Base-by-base conservation (phyloP, 2,888 invertebrate species). In the Pollenia griseotomentosa region DNA sequence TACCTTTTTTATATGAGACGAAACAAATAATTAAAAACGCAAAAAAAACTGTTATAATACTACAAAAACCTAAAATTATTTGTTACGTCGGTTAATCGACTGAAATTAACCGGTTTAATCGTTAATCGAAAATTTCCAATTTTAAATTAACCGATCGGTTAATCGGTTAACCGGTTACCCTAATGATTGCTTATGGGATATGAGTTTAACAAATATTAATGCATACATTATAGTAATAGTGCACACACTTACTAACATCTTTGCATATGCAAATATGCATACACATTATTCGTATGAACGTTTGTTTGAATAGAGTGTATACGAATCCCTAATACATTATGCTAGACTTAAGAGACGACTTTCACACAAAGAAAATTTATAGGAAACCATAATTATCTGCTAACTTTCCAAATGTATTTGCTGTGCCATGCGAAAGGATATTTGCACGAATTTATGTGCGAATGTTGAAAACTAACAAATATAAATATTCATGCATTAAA, bases 401-500 rank as follows among this genome's bases (percentile, higher is more conserved):
- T 51, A 59, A 77, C 71, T 77, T 61, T 61, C 14, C 16, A 51
- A 75, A 55, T 70, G 63, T 23, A 40, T 61, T 11, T 70, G 70
- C 42, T 19, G 42, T 51, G 33, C 5, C 23, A 19, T 65, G 11
- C 33, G 53, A n/a, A n/a, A 61, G 53, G 44, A 55, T 53, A 53
- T 80, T 61, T 63, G 51, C 12, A 19, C 11, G n/a, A 19, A 68
- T 59, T 59, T 46, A 40, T 73, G 23, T 16, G 23, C 14, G 23
- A 51, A n/a, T 65, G 63, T 65, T 53, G 10, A 19, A 33, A 65
- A 48, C 79, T 51, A 42, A 33, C 59, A 80, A 12, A 63, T 55
- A 80, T 84, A 80, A 80, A 73, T 87, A 68, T 81, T 12, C 53
- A 65, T 16, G 83, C 80, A 83, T 87, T 87, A 83, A 73, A 81